A percentile compares a stretch with the other conserved stretches of the same genome.
Evolutionary conservation across 37 sponge, comb jelly and placozoan genomes (phyloP).

Genomic region (Bolinopsis microptera): DNA sequence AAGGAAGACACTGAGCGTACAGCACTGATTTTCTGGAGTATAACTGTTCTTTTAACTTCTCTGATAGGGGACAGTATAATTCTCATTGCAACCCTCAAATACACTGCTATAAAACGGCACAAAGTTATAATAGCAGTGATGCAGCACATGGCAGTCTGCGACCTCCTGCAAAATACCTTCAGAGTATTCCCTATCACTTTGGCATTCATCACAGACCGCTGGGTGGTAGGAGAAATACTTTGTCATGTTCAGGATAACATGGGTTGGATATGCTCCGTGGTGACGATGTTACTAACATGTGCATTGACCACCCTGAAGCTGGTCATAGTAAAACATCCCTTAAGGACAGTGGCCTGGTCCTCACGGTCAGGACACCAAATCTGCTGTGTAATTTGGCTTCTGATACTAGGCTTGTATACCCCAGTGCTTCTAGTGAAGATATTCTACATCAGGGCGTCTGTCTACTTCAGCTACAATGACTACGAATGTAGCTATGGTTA

Average conservation of each 20-base stretch:
- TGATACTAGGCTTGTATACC: not conserved
- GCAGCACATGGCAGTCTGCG: not conserved
- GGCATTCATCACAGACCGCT: not conserved
- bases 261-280: not conserved
- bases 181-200: not conserved
- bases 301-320: not conserved
- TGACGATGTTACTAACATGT: not conserved
- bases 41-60: not conserved
- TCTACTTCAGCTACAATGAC: not conserved
- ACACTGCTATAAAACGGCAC: not conserved
- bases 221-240: not conserved
- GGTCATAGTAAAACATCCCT: not conserved
- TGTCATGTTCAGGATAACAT: not conserved
- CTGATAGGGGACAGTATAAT: not conserved
- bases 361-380: not conserved
- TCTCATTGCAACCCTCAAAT: not conserved
- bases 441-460: not conserved
- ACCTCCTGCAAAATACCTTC: not conserved
- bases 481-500: not conserved
- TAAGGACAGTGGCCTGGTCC: not conserved
- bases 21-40: not conserved
- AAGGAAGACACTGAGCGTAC: not conserved
- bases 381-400: not conserved
- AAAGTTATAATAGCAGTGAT: not conserved
- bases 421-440: not conserved